phyloP scores from a whole-genome alignment of 2,113 vertebrate species.

The Urocolius indicus region DNA sequence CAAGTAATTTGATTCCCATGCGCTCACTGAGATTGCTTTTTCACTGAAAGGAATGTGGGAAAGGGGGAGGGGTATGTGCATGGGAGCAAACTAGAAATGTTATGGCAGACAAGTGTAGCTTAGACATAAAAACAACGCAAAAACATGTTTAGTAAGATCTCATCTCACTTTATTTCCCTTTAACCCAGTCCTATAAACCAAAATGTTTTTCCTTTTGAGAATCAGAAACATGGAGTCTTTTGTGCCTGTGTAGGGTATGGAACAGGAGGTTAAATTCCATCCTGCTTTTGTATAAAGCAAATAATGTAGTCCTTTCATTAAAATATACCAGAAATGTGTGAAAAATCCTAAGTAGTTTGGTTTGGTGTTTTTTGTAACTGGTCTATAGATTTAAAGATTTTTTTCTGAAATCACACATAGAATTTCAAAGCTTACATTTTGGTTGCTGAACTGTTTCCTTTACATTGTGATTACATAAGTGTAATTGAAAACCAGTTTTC shows the following conservation, averaged over 20 bases:
- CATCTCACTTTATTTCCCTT: neutral
- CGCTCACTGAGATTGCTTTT: slow-evolving; percentile 76
- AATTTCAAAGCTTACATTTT: slow-evolving; percentile 6
- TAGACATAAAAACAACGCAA: neutral
- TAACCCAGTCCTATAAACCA: neutral
- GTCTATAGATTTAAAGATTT: neutral
- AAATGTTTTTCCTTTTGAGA: neutral
- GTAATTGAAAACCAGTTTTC: neutral
- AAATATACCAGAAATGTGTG: neutral
- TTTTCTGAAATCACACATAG: neutral
- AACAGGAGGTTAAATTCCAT: neutral
- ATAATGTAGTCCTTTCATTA: neutral
- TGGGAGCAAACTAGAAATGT: neutral
- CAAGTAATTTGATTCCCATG: slow-evolving; percentile 79
- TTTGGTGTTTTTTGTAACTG: neutral
- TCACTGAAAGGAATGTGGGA: neutral
- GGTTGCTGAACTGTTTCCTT: neutral
- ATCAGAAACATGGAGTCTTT: neutral
- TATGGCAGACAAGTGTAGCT: slow-evolving; percentile 4
- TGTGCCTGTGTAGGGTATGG: neutral
- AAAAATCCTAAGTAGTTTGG: neutral
- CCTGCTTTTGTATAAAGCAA: neutral
- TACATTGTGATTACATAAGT: neutral
- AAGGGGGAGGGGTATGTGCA: neutral
- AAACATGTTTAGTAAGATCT: neutral